Conservation (phyloP, 2,113 vertebrate genomes). For the Lampris incognitus region DNA sequence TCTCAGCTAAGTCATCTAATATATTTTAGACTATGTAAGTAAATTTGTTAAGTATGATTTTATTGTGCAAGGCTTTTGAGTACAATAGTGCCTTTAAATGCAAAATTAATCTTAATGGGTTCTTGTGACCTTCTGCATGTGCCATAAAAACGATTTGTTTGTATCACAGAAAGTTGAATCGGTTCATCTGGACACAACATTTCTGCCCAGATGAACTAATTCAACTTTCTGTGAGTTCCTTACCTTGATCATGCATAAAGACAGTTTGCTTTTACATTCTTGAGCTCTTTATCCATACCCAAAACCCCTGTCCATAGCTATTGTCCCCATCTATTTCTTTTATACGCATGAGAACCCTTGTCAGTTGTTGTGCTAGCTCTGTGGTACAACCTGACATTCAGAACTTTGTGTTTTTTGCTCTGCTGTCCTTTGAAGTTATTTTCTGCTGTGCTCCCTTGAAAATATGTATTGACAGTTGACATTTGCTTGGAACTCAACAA, state of each 20-base stretch:
- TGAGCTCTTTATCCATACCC: not conserved
- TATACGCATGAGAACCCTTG: not conserved
- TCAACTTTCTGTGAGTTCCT: not conserved
- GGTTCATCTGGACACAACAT: too few species aligned
- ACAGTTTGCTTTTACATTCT: not conserved
- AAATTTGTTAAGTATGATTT: not conserved
- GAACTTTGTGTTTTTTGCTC: not conserved
- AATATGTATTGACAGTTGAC: not conserved
- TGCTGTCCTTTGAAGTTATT: not conserved
- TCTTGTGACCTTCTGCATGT: not conserved
- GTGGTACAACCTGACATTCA: not conserved
- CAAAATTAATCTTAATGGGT: not conserved
- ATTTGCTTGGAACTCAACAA: not conserved
- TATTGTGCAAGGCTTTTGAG: not conserved
- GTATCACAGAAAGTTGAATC: too few species aligned
- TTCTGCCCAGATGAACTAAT: too few species aligned
- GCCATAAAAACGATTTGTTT: too few species aligned
- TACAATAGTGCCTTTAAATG: not conserved
- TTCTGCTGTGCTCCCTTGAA: not conserved
- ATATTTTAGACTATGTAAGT: too few species aligned
- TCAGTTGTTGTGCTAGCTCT: not conserved
- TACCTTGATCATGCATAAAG: not conserved
- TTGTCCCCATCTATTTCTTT: not conserved
- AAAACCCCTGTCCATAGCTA: not conserved
- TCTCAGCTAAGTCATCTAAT: too few species aligned